Conservation (phyloP, 2,113 vertebrate species). For the Odontesthes bonariensis region DNA sequence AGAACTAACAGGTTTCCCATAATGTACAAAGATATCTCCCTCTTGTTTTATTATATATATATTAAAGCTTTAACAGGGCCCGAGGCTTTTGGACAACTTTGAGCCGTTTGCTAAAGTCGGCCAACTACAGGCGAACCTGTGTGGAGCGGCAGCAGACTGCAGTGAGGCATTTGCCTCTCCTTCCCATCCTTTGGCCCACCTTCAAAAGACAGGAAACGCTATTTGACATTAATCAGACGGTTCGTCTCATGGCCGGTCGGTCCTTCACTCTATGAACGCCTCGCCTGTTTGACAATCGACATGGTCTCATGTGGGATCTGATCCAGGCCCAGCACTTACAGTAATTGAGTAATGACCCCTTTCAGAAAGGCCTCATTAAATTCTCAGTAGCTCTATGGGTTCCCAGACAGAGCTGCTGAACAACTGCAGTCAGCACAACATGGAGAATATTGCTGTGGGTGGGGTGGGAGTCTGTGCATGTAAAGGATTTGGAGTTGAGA, state of each 20-base stretch:
- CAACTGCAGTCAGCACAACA: constrained; percentile 48
- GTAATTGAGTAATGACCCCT: constrained; percentile 78
- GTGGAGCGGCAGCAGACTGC: background rate
- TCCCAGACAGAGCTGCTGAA: constrained; percentile 63
- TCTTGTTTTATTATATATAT: background rate
- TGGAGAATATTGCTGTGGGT: constrained; percentile 9
- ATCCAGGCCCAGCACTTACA: constrained; percentile 77
- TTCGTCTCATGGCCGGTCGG: constrained; percentile 27
- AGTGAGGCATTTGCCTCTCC: background rate
- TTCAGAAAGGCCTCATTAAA: constrained; percentile 78
- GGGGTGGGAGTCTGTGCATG: background rate
- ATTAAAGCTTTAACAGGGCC: background rate
- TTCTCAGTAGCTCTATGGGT: constrained; percentile 59
- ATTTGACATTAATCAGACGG: constrained; percentile 43
- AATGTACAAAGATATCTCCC: background rate
- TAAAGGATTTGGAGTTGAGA: constrained; percentile 3
- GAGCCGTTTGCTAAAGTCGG: background rate
- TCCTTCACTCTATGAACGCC: constrained; percentile 29
- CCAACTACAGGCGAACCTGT: constrained; percentile 6
- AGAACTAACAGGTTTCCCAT: background rate
- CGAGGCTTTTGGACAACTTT: background rate
- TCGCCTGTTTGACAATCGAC: constrained; percentile 52
- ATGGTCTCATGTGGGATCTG: constrained; percentile 38
- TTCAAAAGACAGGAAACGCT: constrained; percentile 42
- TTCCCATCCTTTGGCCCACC: constrained; percentile 38